Evolutionary conservation across 2,113 vertebrate genomes (phyloP).

Genomic region (Columba livia): DNA sequence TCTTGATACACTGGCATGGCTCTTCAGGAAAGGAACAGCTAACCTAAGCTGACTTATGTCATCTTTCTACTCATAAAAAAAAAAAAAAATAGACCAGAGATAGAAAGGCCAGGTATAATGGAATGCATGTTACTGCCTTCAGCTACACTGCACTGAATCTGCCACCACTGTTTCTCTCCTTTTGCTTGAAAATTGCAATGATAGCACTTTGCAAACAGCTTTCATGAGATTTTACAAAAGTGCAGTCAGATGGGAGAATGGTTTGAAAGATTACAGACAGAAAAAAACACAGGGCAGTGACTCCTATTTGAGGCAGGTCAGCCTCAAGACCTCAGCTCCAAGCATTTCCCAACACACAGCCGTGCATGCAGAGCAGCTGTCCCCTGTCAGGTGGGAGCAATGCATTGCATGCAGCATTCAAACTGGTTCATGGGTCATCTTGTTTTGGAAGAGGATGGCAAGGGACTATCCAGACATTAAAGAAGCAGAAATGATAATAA

Average conservation of each 20-base stretch:
- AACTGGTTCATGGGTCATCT: not conserved
- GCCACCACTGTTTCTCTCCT: not conserved
- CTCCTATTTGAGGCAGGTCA: not conserved
- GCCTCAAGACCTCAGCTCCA: not conserved
- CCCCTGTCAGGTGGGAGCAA: not conserved
- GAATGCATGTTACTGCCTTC: not conserved
- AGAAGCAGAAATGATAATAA: not conserved
- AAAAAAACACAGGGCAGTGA: not conserved
- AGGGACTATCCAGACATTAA: not conserved
- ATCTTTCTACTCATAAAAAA: not conserved
- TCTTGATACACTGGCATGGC: not conserved
- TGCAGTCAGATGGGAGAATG: not conserved
- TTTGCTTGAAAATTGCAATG: not conserved
- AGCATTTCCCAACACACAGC: accelerated
- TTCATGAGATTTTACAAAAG: not conserved
- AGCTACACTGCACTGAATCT: not conserved
- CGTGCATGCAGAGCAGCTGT: not conserved
- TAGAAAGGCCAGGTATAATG: not conserved
- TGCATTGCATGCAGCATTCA: not conserved
- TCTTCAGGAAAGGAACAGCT: not conserved
- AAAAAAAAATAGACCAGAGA: not conserved
- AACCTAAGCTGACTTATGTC: not conserved
- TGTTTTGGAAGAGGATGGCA: not conserved
- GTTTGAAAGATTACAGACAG: not conserved
- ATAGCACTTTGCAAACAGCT: not conserved